phyloP scores from a whole-genome alignment of 2,797 vertebrate genomes.

The Clamator glandarius region DNA sequence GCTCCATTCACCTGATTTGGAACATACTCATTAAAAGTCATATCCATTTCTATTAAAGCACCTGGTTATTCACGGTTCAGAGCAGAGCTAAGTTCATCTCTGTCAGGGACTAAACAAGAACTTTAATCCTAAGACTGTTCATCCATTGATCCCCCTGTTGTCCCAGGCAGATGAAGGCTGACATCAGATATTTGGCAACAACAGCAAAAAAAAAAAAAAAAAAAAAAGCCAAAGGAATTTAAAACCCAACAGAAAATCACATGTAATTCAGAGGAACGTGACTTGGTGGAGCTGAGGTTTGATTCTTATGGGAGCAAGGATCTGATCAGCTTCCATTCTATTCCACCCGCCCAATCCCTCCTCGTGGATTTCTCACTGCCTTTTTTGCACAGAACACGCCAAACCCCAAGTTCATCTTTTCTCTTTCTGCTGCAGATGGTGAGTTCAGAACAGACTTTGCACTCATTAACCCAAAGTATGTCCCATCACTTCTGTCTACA shows the following conservation, averaged over 20 bases:
- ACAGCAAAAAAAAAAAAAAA: not conserved
- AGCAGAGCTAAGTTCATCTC: not conserved
- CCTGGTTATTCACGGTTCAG: not conserved
- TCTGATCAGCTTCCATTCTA: not conserved
- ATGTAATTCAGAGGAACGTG: not conserved
- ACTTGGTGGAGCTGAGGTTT: not conserved
- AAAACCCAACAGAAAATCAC: too few species aligned
- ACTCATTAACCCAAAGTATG: not conserved
- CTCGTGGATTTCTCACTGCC: not conserved
- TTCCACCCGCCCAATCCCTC: not conserved
- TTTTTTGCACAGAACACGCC: not conserved
- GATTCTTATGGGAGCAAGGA: not conserved
- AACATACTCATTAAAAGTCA: not conserved
- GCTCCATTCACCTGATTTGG: not conserved
- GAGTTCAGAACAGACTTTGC: not conserved
- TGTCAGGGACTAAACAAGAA: not conserved
- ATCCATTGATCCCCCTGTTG: not conserved
- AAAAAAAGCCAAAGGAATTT: not conserved
- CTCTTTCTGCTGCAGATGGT: not conserved
- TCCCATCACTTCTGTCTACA: conserved; percentile 4
- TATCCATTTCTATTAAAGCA: not conserved
- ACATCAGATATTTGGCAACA: not conserved
- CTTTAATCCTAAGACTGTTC: not conserved
- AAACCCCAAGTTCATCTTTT: not conserved
- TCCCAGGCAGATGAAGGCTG: not conserved